Evolutionary conservation across 2,113 vertebrate genomes (phyloP).

Genomic region (Opisthocomus hoazin): DNA sequence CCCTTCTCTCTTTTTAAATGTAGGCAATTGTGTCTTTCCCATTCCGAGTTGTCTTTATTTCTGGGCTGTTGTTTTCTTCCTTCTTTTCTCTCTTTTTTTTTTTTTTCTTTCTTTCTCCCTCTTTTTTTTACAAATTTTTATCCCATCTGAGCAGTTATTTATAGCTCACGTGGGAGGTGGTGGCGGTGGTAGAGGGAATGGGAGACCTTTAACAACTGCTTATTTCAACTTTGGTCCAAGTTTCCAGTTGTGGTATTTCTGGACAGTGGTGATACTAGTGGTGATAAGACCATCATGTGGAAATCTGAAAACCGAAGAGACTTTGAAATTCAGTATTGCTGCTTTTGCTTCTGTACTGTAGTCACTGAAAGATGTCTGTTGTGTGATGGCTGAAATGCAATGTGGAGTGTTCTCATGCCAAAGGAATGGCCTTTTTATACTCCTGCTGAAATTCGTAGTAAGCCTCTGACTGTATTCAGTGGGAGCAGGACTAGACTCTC

Average conservation of each 20-base stretch:
- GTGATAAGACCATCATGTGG: background rate
- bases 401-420: background rate
- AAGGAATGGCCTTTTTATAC: background rate
- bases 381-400: background rate
- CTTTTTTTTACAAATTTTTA: background rate
- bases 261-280: background rate
- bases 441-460: background rate
- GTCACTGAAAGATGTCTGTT: background rate
- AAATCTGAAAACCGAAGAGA: conserved; percentile 3
- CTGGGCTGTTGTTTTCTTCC: background rate
- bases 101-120: fast-evolving
- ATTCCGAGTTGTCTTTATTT: conserved; percentile 32
- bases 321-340: background rate
- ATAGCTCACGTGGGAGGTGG: background rate
- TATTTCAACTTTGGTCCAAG: background rate
- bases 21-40: conserved; percentile 27
- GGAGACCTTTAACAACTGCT: background rate
- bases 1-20: conserved; percentile 33
- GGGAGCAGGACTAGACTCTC: background rate
- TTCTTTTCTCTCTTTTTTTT: background rate
- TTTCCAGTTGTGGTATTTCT: background rate
- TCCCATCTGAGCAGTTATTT: conserved; percentile 47
- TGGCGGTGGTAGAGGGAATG: background rate
- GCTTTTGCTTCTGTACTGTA: conserved; percentile 9
- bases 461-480: background rate